Evolutionary conservation across 2,797 vertebrate genomes (phyloP).

Genomic region (Tadarida brasiliensis): DNA sequence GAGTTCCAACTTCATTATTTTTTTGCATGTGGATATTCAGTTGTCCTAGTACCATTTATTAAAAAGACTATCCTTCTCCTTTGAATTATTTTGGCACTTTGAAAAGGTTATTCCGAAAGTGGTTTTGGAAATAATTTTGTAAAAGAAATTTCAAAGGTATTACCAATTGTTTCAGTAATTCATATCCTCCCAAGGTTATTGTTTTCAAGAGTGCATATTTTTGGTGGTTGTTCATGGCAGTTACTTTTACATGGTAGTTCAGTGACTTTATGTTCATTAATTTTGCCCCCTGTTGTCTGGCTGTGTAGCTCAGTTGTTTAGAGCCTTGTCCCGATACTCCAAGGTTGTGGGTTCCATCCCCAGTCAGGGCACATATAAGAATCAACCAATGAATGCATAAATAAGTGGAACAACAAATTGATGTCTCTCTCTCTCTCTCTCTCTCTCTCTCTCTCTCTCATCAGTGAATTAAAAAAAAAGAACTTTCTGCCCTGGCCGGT

Average conservation of each 20-base stretch:
- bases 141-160: background rate
- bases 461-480: background rate
- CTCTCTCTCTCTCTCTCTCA: fast-evolving
- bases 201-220: background rate
- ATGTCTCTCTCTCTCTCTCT: background rate
- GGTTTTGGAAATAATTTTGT: background rate
- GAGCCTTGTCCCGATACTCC: background rate
- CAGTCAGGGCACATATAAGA: background rate
- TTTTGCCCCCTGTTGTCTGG: background rate
- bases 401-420: background rate
- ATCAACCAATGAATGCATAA: background rate
- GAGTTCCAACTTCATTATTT: background rate
- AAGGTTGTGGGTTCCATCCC: background rate
- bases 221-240: background rate
- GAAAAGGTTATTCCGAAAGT: background rate
- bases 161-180: conserved; percentile 36
- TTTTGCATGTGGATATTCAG: background rate
- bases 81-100: conserved; percentile 12
- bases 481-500: too few species aligned
- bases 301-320: background rate
- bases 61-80: background rate
- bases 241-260: background rate
- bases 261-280: conserved; percentile 9
- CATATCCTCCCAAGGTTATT: background rate
- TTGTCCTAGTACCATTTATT: background rate